Conservation (phyloP, 1,140 invertebrate species). For the Pogonus chalceus region DNA sequence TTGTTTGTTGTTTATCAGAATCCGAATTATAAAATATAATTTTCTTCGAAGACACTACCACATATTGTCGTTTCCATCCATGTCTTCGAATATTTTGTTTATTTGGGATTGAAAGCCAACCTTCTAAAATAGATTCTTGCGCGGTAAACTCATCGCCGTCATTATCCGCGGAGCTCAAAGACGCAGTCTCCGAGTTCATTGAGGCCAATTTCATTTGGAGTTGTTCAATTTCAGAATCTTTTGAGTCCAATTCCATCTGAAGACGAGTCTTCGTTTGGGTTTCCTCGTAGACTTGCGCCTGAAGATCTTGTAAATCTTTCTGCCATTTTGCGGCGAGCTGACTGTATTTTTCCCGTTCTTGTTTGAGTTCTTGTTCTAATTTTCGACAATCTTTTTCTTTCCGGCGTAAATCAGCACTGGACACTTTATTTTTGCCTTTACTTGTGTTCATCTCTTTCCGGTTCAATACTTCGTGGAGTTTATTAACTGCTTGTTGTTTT, state of each 20-base stretch:
- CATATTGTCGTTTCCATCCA: slow-evolving; percentile 95
- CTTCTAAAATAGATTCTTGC: slow-evolving; percentile 75
- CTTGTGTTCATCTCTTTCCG: slow-evolving; percentile 66
- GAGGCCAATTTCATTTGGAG: slow-evolving; percentile 70
- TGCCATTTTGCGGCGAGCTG: slow-evolving; percentile 75
- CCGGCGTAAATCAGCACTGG: slow-evolving; percentile 66
- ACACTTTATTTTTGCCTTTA: slow-evolving; percentile 60
- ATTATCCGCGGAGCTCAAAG: slow-evolving; percentile 79
- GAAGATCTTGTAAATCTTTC: slow-evolving; percentile 78
- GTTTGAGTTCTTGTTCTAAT: slow-evolving; percentile 89
- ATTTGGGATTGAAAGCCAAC: slow-evolving; percentile 90
- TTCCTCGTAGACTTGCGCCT: slow-evolving; percentile 51
- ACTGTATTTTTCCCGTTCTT: slow-evolving; percentile 87
- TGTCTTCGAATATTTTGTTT: slow-evolving; percentile 92
- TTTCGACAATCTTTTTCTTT: slow-evolving; percentile 94
- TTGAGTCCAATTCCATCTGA: slow-evolving; percentile 93
- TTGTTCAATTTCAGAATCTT: slow-evolving; percentile 92
- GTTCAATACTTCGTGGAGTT: slow-evolving; percentile 94
- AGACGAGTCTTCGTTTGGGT: slow-evolving; percentile 61
- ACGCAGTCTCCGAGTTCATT: slow-evolving; percentile 77
- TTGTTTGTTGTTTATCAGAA: slow-evolving; percentile 87
- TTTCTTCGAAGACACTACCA: slow-evolving; percentile 92
- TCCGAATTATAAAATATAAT: slow-evolving; percentile 97
- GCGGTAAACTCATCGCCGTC: slow-evolving; percentile 57
- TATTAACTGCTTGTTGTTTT: slow-evolving; percentile 91